phyloP scores from a whole-genome alignment of 92 coral and sea anemone genomes.

The Actinostola sp. region DNA sequence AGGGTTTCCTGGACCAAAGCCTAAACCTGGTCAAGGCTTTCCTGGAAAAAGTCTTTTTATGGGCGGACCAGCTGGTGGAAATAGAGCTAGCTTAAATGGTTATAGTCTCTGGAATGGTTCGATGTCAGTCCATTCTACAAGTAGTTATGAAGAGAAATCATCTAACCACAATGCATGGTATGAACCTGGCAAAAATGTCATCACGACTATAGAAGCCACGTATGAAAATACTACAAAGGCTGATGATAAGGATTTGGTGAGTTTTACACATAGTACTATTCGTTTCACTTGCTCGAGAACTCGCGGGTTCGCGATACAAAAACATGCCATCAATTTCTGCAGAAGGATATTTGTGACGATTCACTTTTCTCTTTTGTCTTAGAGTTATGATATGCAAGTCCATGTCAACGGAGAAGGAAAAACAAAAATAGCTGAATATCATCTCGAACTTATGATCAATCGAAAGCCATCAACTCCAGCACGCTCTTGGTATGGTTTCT shows the following conservation, averaged over 20 bases:
- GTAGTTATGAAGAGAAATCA: background rate
- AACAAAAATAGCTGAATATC: conserved; percentile 14
- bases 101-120: too few species aligned
- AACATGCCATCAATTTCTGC: too few species aligned
- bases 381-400: conserved; percentile 13
- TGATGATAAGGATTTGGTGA: conserved; percentile 10
- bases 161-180: background rate
- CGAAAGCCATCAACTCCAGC: too few species aligned
- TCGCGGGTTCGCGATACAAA: too few species aligned
- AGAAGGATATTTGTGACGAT: too few species aligned
- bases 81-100: too few species aligned
- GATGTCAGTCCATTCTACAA: background rate
- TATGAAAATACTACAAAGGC: conserved; percentile 9
- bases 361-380: background rate
- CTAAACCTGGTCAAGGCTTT: background rate
- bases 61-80: background rate
- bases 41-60: background rate
- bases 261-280: background rate
- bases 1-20: background rate
- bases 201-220: background rate
- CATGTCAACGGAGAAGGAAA: conserved; percentile 23
- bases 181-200: background rate
- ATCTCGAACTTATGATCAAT: conserved; percentile 24
- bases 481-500: too few species aligned
- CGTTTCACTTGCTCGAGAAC: too few species aligned